A percentile compares a stretch with the other conserved stretches of the same genome.
phyloP scores from a whole-genome alignment of 1,140 invertebrate species.

The Fopius arisanus region DNA sequence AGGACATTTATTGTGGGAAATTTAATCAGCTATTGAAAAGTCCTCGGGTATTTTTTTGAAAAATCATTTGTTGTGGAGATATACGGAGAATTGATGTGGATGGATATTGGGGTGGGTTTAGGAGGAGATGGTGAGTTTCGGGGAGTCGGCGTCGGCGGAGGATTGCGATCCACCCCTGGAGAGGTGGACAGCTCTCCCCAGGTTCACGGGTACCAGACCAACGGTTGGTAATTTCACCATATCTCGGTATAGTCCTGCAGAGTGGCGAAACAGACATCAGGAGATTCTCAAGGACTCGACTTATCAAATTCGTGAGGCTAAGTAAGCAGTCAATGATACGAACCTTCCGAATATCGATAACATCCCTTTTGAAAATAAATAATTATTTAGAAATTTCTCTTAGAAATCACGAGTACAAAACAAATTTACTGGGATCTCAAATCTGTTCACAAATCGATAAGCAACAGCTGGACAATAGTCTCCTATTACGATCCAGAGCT shows the following conservation, averaged over 20 bases:
- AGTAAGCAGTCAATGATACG: too few relatives aligned
- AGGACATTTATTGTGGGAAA: background rate
- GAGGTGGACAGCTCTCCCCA: constrained; percentile 72
- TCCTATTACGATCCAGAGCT: constrained; percentile 67
- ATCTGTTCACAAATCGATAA: constrained; percentile 70
- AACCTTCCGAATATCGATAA: too few relatives aligned
- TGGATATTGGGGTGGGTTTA: too few relatives aligned
- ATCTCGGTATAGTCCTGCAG: constrained; percentile 72
- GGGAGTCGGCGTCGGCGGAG: background rate
- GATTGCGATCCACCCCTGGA: constrained; percentile 6
- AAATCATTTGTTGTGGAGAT: background rate
- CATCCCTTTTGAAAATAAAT: too few relatives aligned
- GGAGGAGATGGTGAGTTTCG: background rate
- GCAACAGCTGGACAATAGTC: constrained; percentile 71
- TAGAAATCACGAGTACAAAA: constrained; percentile 62
- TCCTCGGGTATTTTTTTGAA: too few relatives aligned
- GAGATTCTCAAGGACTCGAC: constrained; percentile 38
- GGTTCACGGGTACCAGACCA: constrained; percentile 73
- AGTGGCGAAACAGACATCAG: constrained; percentile 53
- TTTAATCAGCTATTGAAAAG: background rate
- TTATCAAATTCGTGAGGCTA: constrained; percentile 39
- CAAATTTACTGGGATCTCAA: constrained; percentile 67
- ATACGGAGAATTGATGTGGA: too few relatives aligned
- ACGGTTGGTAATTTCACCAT: constrained; percentile 76
- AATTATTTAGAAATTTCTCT: background rate